phyloP scores from a whole-genome alignment of 2,113 vertebrate species.

The Plotosus lineatus region DNA sequence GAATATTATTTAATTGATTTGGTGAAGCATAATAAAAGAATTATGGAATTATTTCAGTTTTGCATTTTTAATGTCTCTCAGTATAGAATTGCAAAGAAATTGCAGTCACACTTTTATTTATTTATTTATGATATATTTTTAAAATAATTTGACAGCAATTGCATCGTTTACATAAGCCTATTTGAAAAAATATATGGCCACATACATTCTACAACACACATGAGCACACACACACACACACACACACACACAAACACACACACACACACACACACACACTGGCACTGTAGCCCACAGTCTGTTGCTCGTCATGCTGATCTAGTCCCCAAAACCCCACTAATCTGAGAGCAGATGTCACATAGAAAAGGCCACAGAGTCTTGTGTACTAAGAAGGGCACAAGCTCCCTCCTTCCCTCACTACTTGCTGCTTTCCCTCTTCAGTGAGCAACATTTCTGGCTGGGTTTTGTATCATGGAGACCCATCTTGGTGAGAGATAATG shows the following conservation, averaged over 20 bases:
- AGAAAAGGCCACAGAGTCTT: constrained; percentile 27
- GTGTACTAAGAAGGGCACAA: constrained; percentile 19
- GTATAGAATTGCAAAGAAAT: not conserved
- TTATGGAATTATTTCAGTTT: too few species aligned
- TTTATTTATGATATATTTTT: too few species aligned
- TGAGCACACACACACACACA: constrained; percentile 18
- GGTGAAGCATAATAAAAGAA: too few species aligned
- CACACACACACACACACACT: constrained; percentile 13
- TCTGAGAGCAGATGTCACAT: constrained; percentile 43
- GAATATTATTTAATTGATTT: too few species aligned
- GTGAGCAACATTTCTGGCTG: constrained; percentile 4
- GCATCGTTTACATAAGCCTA: not conserved
- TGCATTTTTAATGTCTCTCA: too few species aligned
- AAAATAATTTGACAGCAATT: too few species aligned
- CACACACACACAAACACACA: not conserved
- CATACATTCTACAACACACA: constrained; percentile 16
- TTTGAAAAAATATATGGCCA: not conserved
- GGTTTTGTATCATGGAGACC: constrained; percentile 14
- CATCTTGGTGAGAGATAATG: constrained; percentile 36
- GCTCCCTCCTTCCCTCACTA: not conserved
- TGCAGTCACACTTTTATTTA: not conserved
- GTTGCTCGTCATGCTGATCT: constrained; percentile 25
- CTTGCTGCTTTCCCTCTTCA: not conserved
- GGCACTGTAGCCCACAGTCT: constrained; percentile 25
- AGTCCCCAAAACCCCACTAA: constrained; percentile 45